Evolutionary conservation across 2,113 vertebrate genomes (phyloP), one percentile per base, ranked within the genome.

Genomic region (Salvelinus alpinus): DNA sequence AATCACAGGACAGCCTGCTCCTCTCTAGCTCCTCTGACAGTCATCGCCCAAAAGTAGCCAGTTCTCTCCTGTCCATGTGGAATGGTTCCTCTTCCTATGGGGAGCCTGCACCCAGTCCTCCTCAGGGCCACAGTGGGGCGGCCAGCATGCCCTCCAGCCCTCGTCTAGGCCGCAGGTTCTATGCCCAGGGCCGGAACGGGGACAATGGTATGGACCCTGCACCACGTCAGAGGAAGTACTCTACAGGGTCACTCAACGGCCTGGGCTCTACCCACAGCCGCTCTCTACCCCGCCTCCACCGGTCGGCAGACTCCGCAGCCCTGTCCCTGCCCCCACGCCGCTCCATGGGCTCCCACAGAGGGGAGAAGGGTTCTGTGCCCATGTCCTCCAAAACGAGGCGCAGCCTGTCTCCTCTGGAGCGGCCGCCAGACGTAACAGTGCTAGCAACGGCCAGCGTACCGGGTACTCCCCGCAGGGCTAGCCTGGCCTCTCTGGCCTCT

Each of bases 91-190:
- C 14, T 54, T 54, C 59, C 13, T 24, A 22, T 59, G 92, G 90
- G 29, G 91, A 93, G 74, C 90, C 51, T 76, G 64, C 64, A 83
- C 88, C 4, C 82, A 88, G 1, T 24, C 89, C 7, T 80, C 86
- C 12, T 6, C 22, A 16, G 80, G 84, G 12, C 76, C 70, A 66
- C 92, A 84, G 90, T 27, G 92, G 92, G 18, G 94, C 96, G 0
- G 94, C 93, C 44, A 99, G 97, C 88, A 96, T 98, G 96, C 97
- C 97, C 20, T 99, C 97, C 0, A 99, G 97, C 82, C 97, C 97
- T 5, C 96, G 96, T 79, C 93, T 97, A 44, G 93, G 95, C 65
- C 94, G 97, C 38, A 95, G 94, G 34, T 92, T 93, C 87, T 92
- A 85, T 38, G 82, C 0, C 84, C 91, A 92, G 69, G 85, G 89